Base-by-base conservation (phyloP, 2,113 vertebrate genomes). In the Lamprotornis superbus region DNA sequence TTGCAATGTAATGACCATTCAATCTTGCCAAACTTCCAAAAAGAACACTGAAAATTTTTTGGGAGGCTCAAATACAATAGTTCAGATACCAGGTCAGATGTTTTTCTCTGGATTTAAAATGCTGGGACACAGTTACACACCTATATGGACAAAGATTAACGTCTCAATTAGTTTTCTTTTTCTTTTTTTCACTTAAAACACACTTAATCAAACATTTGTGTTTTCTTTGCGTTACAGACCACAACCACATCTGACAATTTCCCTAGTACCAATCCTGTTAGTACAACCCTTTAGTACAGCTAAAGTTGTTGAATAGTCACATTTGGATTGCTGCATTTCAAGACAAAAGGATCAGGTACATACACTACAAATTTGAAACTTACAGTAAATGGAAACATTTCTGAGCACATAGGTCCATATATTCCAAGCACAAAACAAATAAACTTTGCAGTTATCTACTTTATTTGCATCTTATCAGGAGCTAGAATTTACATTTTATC, bases 301-400 rank as follows among this genome's bases (percentile, higher is more conserved):
- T 74, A 35, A 78, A 44, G 4, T 42, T 80, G 23, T 15, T 76
- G 78, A 83, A 50, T 46, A 83, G 8, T 74, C 61, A 83, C 77
- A 92, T 93, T 95, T 95, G 47, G 63, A 89, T 89, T 89, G 30
- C 64, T 93, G 30, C 55, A 84, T 96, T 83, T 80, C 65, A 82
- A 17, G 47, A 96, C 49, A 78, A 79, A 46, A 77, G 5, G 9
- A 15, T 44, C 81, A 88, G 90, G 73, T 19, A 71, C 27, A 10
- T 42, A n/a, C 31, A 65, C 57, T 82, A 83, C n/a, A 77, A 64
- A 93, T 91, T 63, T 35, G 24, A 83, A 93, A 82, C 37, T 93
- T 73, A 68, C 21, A 69, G 13, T 59, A 88, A 77, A 73, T 52
- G 9, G 80, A 90, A 64, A 79, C 5, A 30, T 52, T 91, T 88